phyloP scores from a whole-genome alignment of 2,888 invertebrate genomes.

The Acheta domesticus region DNA sequence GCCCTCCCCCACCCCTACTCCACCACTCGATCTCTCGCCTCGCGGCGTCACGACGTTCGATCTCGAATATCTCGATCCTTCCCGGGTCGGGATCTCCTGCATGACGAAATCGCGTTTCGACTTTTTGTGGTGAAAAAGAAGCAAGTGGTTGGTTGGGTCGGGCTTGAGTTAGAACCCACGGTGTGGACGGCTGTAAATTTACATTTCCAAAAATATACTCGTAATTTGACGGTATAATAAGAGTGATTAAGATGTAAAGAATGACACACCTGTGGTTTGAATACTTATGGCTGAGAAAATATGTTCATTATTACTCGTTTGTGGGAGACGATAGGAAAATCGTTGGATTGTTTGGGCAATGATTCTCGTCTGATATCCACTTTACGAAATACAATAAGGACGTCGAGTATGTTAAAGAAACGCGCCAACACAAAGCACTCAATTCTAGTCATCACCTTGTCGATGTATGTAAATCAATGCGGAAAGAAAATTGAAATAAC shows the following conservation, averaged over 20 bases:
- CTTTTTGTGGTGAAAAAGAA: constrained; percentile 6
- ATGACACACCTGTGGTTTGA: not conserved
- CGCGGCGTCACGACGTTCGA: not conserved
- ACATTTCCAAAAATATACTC: not conserved
- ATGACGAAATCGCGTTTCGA: not conserved
- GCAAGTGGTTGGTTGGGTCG: not conserved
- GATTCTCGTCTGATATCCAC: no score
- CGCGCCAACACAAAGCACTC: no score
- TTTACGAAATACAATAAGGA: no score
- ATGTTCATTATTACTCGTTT: no score
- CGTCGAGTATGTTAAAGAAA: no score
- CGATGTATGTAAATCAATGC: no score
- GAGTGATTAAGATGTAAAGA: not conserved
- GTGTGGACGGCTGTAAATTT: not conserved
- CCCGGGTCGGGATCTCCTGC: not conserved
- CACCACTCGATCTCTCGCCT: constrained; percentile 2
- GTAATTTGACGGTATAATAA: not conserved
- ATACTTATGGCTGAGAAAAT: not conserved
- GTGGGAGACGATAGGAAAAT: no score
- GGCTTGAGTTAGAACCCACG: not conserved
- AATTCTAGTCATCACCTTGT: no score
- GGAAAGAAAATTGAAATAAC: no score
- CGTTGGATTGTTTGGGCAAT: no score
- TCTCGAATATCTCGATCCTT: not conserved
- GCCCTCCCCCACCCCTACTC: constrained; percentile 8